Percentiles rank a stretch among this genome's conserved stretches.
Conservation (phyloP, 2,797 vertebrate species). For the Gallinago nigripennis region DNA sequence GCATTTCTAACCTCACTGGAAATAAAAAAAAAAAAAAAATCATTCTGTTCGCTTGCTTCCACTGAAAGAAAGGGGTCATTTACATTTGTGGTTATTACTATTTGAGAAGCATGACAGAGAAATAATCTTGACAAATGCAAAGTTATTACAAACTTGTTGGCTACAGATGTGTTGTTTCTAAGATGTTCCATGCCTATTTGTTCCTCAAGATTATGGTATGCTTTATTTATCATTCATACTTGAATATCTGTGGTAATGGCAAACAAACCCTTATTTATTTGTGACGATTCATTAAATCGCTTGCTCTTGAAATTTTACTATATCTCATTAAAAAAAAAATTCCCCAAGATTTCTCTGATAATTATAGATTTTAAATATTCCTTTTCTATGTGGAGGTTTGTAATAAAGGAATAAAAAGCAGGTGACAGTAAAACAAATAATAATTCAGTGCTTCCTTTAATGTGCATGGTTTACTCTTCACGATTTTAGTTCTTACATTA, state of each 20-base stretch:
- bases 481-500: neutral
- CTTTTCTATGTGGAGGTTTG: neutral
- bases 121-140: slow-evolving; percentile 14
- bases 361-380: neutral
- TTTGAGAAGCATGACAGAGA: slow-evolving; percentile 35
- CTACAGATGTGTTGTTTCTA: slow-evolving; percentile 40
- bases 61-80: slow-evolving; percentile 38
- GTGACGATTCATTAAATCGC: neutral
- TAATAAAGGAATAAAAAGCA: neutral
- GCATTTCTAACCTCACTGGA: slow-evolving; percentile 22
- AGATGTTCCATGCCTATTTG: neutral
- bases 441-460: neutral
- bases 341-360: neutral
- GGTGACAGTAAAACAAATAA: neutral
- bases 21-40: slow-evolving; percentile 30
- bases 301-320: neutral
- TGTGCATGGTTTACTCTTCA: neutral
- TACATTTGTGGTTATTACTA: slow-evolving; percentile 33
- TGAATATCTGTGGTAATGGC: neutral
- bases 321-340: neutral
- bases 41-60: slow-evolving; percentile 34
- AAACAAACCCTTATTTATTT: neutral
- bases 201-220: neutral
- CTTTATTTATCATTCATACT: neutral
- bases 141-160: slow-evolving; percentile 36